Base-by-base conservation (phyloP, 2,888 invertebrate species). In the Polydrusus pterygomalis region DNA sequence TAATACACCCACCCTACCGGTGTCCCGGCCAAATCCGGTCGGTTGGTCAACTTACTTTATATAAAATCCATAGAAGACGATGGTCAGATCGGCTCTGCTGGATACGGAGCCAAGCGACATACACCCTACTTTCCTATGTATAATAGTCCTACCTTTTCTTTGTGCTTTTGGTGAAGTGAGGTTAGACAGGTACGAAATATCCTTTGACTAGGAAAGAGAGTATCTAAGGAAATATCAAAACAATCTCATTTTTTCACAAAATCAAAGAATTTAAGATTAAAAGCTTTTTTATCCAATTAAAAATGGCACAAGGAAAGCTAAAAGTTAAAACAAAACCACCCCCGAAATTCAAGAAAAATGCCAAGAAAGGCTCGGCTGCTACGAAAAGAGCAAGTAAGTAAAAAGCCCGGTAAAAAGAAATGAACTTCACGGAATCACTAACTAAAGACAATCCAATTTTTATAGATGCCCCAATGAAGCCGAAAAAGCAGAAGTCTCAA, bases 221-320 rank as follows among this genome's bases (percentile, higher is more conserved):
- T 13, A 1, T n/a, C 2, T n/a, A n/a, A n/a, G n/a, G n/a, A n/a
- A n/a, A n/a, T n/a, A n/a, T n/a, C n/a, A n/a, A n/a, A n/a, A n/a
- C n/a, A n/a, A n/a, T n/a, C n/a, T n/a, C n/a, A n/a, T n/a, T n/a
- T n/a, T 43, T n/a, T 43, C n/a, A 3, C 43, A 43, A 6, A 30
- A 30, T 2, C 2, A 30, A 30, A 30, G 7, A 2, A 30, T 30
- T n/a, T 30, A 7, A 7, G 30, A 6, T 34, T 7, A 7, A 7
- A 7, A 11, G 43, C 2, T 13, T 43, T 43, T n/a, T 47, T 47
- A 18, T 51, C 6, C n/a, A 45, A n/a, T 49, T 25, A 47, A 84
- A 81, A 77, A 93, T 93, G 93, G 90, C 92, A 34, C 93, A 93
- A 87, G 93, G 93, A 60, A 93, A 93, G 84, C 84, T 92, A 78